Evolutionary conservation across 2,113 vertebrate species (phyloP).

Genomic region (Verasper variegatus): DNA sequence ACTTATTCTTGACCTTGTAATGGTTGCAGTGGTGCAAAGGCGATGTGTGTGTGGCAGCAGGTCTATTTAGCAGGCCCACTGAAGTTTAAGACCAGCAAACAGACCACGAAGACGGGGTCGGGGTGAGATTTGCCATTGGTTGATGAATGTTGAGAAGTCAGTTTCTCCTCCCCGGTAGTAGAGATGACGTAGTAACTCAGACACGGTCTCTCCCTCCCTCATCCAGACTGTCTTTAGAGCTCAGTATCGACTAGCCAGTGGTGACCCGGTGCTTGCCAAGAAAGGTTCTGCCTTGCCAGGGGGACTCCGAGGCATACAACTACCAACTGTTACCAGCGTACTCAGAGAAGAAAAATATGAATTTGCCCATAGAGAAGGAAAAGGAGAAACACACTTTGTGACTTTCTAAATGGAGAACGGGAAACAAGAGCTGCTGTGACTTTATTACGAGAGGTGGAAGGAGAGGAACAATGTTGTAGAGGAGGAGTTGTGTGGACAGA

Average conservation of each 20-base stretch:
- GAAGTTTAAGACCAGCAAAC: conserved; percentile 56
- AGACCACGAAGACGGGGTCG: conserved; percentile 23
- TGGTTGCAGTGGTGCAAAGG: conserved; percentile 1
- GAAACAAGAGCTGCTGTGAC: background rate
- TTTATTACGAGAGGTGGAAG: background rate
- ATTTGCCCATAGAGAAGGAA: too few relatives aligned
- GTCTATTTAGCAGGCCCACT: conserved; percentile 58
- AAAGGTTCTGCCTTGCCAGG: conserved; percentile 37
- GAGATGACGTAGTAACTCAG: conserved; percentile 35
- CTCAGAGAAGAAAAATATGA: background rate
- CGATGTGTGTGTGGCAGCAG: background rate
- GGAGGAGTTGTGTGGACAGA: conserved; percentile 24
- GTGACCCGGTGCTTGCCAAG: conserved; percentile 14
- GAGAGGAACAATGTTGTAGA: conserved; percentile 30
- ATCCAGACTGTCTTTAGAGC: conserved; percentile 32
- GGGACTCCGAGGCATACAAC: conserved; percentile 18
- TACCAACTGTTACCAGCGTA: background rate
- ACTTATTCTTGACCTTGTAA: conserved; percentile 32
- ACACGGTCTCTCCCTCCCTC: conserved; percentile 4
- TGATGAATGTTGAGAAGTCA: conserved; percentile 15
- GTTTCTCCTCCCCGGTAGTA: conserved; percentile 48
- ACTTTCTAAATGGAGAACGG: background rate
- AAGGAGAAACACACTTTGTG: background rate
- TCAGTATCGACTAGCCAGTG: conserved; percentile 37
- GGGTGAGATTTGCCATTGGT: conserved; percentile 42